phyloP scores from a whole-genome alignment of 2,888 invertebrate species.

The Scelioninae gen. 1 region DNA sequence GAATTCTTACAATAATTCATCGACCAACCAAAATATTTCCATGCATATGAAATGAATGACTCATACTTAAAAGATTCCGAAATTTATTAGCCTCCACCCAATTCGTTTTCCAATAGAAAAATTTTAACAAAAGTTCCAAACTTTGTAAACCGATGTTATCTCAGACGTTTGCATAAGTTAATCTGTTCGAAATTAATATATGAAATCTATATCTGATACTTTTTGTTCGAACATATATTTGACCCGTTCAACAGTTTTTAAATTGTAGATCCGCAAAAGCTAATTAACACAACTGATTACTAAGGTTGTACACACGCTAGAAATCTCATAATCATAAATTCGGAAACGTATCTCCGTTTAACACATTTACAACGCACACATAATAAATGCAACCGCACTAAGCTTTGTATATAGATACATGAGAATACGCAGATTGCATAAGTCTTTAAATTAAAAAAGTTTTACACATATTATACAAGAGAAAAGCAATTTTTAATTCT shows the following conservation, averaged over 20 bases:
- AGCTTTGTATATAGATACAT: conserved; percentile 3
- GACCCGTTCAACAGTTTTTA: neutral
- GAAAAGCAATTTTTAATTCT: too few relatives aligned
- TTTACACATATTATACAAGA: too few relatives aligned
- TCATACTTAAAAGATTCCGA: neutral
- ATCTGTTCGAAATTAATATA: neutral
- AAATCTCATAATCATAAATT: conserved; percentile 35
- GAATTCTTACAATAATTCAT: conserved; percentile 9
- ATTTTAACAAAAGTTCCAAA: neutral
- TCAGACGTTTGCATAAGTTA: neutral
- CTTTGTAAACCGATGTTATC: neutral
- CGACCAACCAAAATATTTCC: neutral
- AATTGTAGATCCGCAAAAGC: conserved; percentile 2
- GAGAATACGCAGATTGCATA: too few relatives aligned
- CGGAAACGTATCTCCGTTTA: conserved; percentile 33
- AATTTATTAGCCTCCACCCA: neutral
- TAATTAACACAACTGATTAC: conserved; percentile 40
- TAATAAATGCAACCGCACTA: conserved; percentile 27
- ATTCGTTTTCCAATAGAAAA: neutral
- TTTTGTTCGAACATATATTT: neutral
- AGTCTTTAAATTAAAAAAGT: too few relatives aligned
- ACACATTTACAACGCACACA: conserved; percentile 33
- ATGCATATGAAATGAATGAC: neutral
- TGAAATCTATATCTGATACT: neutral
- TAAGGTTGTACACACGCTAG: conserved; percentile 13